These are phyloP conservation scores for Microctonus hyperodae DNA, from an alignment of 2,888 invertebrate species.

Conservation along the genomic window DNA sequence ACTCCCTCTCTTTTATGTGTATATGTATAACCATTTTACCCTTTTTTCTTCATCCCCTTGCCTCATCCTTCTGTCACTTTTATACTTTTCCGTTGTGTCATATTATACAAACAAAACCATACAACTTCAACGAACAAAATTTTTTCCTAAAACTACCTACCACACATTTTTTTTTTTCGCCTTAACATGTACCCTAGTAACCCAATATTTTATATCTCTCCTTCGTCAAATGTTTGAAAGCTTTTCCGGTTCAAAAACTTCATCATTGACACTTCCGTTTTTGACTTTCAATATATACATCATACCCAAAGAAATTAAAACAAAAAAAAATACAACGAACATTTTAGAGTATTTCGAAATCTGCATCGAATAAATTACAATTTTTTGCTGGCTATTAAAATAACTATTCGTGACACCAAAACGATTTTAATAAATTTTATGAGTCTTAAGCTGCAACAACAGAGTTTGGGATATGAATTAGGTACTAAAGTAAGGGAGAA, in stretches of 20 bases:
- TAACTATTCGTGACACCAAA: slow-evolving; percentile 38
- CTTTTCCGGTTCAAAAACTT: slow-evolving; percentile 10
- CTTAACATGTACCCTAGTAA: slow-evolving; percentile 9
- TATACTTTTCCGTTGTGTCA: neutral
- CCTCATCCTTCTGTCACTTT: slow-evolving; percentile 8
- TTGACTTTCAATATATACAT: slow-evolving; percentile 4
- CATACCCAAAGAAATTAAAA: neutral
- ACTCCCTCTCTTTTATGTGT: neutral
- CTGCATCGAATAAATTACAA: neutral
- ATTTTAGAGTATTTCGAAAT: neutral
- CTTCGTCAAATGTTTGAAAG: slow-evolving; percentile 8
- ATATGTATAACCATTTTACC: neutral
- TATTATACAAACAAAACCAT: neutral
- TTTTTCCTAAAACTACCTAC: neutral
- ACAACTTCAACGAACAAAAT: neutral
- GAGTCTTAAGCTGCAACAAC: slow-evolving; percentile 61
- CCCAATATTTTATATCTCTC: slow-evolving; percentile 18
- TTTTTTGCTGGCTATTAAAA: slow-evolving; percentile 1
- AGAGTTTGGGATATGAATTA: slow-evolving; percentile 59
- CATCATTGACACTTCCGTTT: neutral
- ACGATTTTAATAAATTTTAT: slow-evolving; percentile 61
- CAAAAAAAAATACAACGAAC: neutral
- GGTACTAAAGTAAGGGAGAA: slow-evolving; percentile 54
- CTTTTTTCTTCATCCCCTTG: neutral
- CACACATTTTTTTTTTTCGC: neutral